phyloP scores from a whole-genome alignment of 2,888 invertebrate genomes.

The Thysanoteuthis rhombus region DNA sequence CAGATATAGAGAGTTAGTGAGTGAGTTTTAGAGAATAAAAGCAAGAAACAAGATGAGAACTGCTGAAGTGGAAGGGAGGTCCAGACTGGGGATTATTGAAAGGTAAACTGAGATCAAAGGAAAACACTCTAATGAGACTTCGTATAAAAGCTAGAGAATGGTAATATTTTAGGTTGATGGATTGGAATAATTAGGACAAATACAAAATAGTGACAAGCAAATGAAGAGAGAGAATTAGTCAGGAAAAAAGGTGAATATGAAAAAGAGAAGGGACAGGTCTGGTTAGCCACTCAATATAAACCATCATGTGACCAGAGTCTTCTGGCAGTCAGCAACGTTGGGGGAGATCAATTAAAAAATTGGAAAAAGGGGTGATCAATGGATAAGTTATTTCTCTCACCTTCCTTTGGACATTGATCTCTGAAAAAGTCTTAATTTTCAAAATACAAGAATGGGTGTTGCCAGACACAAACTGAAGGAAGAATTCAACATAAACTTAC shows the following conservation, averaged over 20 bases:
- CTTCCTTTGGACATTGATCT: too few relatives aligned
- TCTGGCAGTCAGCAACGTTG: too few relatives aligned
- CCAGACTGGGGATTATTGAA: neutral
- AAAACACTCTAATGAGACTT: neutral
- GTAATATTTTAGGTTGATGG: neutral
- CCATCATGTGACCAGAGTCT: too few relatives aligned
- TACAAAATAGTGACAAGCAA: neutral
- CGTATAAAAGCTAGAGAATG: neutral
- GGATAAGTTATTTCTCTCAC: too few relatives aligned
- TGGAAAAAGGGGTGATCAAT: too few relatives aligned
- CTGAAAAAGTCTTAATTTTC: too few relatives aligned
- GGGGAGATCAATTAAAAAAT: too few relatives aligned
- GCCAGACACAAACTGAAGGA: too few relatives aligned
- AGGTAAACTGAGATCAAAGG: neutral
- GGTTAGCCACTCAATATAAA: too few relatives aligned
- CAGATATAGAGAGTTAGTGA: neutral
- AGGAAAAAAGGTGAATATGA: neutral
- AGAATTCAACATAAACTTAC: too few relatives aligned
- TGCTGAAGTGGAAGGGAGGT: neutral
- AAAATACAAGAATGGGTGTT: too few relatives aligned
- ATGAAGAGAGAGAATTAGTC: neutral
- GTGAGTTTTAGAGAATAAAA: too few relatives aligned
- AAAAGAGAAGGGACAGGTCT: neutral
- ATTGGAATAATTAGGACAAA: neutral
- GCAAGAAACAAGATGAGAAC: neutral